Base-by-base conservation (phyloP, 2,888 invertebrate genomes). In the Homarus gammarus region DNA sequence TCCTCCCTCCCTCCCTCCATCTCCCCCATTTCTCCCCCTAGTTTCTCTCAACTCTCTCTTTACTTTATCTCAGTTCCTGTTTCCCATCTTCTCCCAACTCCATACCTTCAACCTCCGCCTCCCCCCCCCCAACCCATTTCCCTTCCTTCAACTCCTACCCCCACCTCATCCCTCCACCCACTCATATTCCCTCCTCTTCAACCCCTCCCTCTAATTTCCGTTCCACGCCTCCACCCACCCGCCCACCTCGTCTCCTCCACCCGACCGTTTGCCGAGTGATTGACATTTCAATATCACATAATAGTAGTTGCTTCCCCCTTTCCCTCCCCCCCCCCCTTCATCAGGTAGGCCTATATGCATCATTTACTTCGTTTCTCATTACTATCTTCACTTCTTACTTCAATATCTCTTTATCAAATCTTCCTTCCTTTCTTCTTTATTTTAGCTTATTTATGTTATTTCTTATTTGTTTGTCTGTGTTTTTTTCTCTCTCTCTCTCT, bases 201-300 rank as follows among this genome's bases (percentile, higher is more conserved):
- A 15, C 56, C 56, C 15, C 3, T 38, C 61, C 31, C 51, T 12
- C 10, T 10, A 5, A 44, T 44, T 10, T 10, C 44, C 72, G 8
- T 22, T 27, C 22, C 3, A 27, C 27, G 10, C 70, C 70, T 18
- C 33, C 31, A 31, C 33, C 31, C 31, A 2, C 70, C 18, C 31
- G 31, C 70, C 31, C 40, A 31, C 33, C 38, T 5, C 31, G 3
- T 49, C n/a, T 44, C 75, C 49, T 44, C n/a, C 75, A n/a, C 44
- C 18, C 27, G 22, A 31, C 75, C 44, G 75, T 33, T 38, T 44
- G 44, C 44, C 31, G n/a, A 75, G 44, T 75, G 75, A 75, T 75
- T 75, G 75, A 75, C 75, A 75, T 40, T 75, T 75, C 75, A 75
- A 75, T 75, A 75, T 75, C 44, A 40, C 44, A 31, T 75, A 75